Conservation (phyloP, 1,140 invertebrate genomes). For the Leptonema lineaticorne region DNA sequence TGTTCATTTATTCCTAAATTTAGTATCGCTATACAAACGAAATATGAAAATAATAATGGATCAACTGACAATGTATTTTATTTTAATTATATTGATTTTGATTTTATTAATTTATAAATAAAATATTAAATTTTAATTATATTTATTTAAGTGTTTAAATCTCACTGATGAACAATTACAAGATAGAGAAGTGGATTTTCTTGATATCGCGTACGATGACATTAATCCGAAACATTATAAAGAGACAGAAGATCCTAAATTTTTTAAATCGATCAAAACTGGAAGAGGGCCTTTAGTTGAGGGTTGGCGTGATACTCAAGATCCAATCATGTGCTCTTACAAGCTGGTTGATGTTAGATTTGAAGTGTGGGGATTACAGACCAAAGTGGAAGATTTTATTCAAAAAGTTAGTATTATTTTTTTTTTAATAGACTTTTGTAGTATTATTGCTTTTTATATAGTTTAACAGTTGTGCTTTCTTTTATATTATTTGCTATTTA, state of each 20-base stretch:
- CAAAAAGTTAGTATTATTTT: slow-evolving; percentile 67
- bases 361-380: slow-evolving; percentile 91
- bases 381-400: slow-evolving; percentile 84
- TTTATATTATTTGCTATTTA: neutral
- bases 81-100: neutral
- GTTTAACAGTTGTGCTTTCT: neutral
- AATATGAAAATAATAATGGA: slow-evolving; percentile 89
- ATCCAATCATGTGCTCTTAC: slow-evolving; percentile 92
- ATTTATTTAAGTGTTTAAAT: slow-evolving; percentile 68
- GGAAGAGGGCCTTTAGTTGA: slow-evolving; percentile 77
- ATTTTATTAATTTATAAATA: slow-evolving; percentile 21
- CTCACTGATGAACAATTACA: slow-evolving; percentile 73
- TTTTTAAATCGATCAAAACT: slow-evolving; percentile 82
- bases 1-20: slow-evolving; percentile 92
- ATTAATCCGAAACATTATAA: slow-evolving; percentile 85
- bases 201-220: slow-evolving; percentile 90
- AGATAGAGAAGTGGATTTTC: slow-evolving; percentile 71
- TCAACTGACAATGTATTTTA: slow-evolving; percentile 82
- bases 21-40: slow-evolving; percentile 82
- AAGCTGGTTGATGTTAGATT: slow-evolving; percentile 86
- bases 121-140: slow-evolving; percentile 12
- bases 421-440: neutral
- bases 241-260: slow-evolving; percentile 81
- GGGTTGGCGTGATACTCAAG: slow-evolving; percentile 73
- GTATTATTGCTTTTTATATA: neutral